Conservation (phyloP, 2,888 invertebrate genomes). For the Eupithecia exiguata region DNA sequence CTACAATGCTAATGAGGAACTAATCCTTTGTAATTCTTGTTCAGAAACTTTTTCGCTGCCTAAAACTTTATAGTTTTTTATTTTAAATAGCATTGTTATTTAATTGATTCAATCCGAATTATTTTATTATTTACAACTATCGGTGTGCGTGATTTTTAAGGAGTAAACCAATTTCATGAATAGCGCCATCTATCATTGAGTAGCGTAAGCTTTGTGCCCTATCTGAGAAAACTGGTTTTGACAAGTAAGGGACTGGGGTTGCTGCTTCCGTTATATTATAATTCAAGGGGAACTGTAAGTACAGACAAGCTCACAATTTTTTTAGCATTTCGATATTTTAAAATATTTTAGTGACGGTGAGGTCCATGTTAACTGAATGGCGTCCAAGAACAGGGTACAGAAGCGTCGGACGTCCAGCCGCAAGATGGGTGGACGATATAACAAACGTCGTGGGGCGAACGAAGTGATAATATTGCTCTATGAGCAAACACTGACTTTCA, state of each 20-base stretch:
- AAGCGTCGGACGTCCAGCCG: no score
- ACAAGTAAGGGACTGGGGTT: not conserved
- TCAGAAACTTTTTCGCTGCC: not conserved
- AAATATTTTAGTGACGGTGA: not conserved
- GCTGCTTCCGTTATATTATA: slow-evolving; percentile 8
- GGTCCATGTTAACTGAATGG: no score
- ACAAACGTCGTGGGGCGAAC: no score
- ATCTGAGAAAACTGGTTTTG: slow-evolving; percentile 12
- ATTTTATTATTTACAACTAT: not conserved
- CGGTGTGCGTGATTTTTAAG: not conserved
- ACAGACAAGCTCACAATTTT: slow-evolving; percentile 17
- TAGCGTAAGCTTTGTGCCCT: slow-evolving; percentile 44
- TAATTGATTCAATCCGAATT: not conserved
- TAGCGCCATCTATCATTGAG: slow-evolving; percentile 63
- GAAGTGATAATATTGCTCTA: no score
- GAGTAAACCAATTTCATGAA: not conserved
- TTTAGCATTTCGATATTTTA: not conserved
- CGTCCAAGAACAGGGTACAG: no score
- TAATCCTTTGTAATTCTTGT: not conserved
- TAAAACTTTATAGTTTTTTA: not conserved
- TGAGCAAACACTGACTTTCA: no score
- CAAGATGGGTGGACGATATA: no score
- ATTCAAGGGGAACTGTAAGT: slow-evolving; percentile 13
- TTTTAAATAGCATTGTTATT: not conserved
- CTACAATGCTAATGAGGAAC: slow-evolving; percentile 20